These are phyloP conservation scores for Orgyia antiqua DNA, from an alignment of 2,888 invertebrate genomes.

Conservation along the genomic window DNA sequence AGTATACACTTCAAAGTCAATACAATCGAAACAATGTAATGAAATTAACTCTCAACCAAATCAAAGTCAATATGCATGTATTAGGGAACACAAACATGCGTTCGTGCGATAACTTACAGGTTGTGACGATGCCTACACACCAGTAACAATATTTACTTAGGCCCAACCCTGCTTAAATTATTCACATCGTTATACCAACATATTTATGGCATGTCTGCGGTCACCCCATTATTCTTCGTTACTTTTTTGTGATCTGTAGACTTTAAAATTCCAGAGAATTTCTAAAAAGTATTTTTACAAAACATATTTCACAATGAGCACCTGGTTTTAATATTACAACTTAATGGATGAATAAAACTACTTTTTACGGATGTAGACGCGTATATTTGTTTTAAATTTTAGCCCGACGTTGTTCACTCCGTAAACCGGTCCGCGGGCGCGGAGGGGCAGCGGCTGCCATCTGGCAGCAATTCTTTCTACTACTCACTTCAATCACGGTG, in stretches of 20 bases:
- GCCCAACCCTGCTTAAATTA: conserved; percentile 51
- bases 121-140: conserved; percentile 32
- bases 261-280: conserved; percentile 32
- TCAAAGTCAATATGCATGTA: conserved; percentile 29
- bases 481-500: too few relatives aligned
- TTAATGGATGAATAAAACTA: too few relatives aligned
- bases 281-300: conserved; percentile 23
- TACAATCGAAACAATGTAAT: conserved; percentile 23
- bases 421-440: too few relatives aligned
- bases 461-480: too few relatives aligned
- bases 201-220: conserved; percentile 51
- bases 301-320: conserved; percentile 12
- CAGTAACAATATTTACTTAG: conserved; percentile 53
- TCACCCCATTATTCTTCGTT: conserved; percentile 41
- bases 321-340: conserved; percentile 11
- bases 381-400: too few relatives aligned
- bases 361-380: too few relatives aligned
- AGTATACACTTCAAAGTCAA: conserved; percentile 17
- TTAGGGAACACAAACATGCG: conserved; percentile 38
- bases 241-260: conserved; percentile 33
- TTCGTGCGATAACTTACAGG: conserved; percentile 43
- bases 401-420: too few relatives aligned
- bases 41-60: conserved; percentile 24
- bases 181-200: conserved; percentile 51
- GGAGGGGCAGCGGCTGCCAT: too few relatives aligned